Conservation (phyloP, 2,888 invertebrate species). For the Rotaria socialis region DNA sequence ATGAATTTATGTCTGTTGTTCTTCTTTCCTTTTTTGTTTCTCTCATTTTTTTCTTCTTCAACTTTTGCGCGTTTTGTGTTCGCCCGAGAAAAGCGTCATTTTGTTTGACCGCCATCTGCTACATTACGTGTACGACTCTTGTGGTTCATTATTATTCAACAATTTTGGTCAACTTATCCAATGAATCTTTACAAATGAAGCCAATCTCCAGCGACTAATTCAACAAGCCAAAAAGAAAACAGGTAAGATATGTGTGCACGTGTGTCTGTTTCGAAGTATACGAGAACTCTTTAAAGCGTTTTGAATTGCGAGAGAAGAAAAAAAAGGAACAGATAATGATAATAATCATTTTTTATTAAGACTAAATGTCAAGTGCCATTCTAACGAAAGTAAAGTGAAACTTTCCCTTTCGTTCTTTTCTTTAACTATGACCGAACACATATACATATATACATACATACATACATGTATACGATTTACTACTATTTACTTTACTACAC, state of each 20-base stretch:
- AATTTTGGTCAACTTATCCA: not conserved
- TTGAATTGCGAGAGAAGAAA: not conserved
- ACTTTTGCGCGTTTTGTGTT: not conserved
- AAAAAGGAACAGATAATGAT: not conserved
- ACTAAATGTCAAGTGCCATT: not conserved
- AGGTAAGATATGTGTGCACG: not conserved
- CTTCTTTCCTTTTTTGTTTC: not conserved
- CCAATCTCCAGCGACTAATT: not conserved
- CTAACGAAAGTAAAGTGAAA: not conserved
- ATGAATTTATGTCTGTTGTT: conserved; percentile 5
- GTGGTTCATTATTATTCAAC: not conserved
- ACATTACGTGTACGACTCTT: not conserved
- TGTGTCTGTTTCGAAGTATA: not conserved
- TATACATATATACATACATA: not conserved
- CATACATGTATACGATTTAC: not conserved
- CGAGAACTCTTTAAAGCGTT: not conserved
- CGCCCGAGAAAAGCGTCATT: conserved; percentile 16
- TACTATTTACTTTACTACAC: conserved; percentile 25
- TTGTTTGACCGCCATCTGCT: conserved; percentile 21
- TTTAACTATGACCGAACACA: not conserved
- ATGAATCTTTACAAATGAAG: not conserved
- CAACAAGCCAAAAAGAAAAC: not conserved
- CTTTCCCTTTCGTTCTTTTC: conserved; percentile 9
- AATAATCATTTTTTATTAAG: not conserved
- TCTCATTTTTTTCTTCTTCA: not conserved